Evolutionary conservation across 2,888 invertebrate species (phyloP), one percentile per base, ranked within the genome.

Genomic region (Liopterus haemorrhoidalis): DNA sequence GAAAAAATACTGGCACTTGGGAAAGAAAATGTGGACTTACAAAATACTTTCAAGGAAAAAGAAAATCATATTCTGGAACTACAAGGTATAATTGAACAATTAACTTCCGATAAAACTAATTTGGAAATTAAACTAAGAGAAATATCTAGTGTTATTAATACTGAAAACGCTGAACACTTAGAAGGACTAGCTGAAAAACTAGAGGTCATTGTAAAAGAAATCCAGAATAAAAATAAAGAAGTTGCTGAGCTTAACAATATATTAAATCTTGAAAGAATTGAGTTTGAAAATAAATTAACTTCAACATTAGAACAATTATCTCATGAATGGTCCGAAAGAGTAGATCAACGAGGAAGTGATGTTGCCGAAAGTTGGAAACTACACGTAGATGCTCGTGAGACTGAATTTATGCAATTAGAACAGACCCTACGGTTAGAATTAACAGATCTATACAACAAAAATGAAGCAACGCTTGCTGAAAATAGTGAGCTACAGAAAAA

Each of bases 341-440:
- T 81, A 19, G 81, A 82, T 58, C 79, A 82, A 61, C 71, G 79
- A 53, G 81, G 82, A 40, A 71, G 71, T 55, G 81, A 82, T 67
- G 76, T 83, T 46, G 81, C 82, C 6, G 76, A 78, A 64, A 70
- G 81, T 57, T 82, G 82, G 82, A 81, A 82, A 57, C 71, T 78
- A 51, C 82, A 83, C 63, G 61, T 82, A 45, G 70, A 74, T n/a
- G 71, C 74, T 54, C 72, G 78, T 28, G 81, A 82, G 68, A 68
- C 65, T 6, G 81, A 80, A 54, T 81, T 80, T 57, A 68, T 71
- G 48, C 68, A 70, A 51, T 59, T 63, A 4, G 77, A 78, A 63
- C 62, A 66, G 40, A 70, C 70, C 37, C 63, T 79, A 6, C 65
- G 71, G 54, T 63, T 63, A 30, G 74, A 80, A 63, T 63, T 81